Percentiles rank a stretch among this genome's conserved stretches.
These are phyloP conservation scores for Cnemophilus loriae DNA, from an alignment of 2,113 vertebrate genomes.

Conservation along the genomic window DNA sequence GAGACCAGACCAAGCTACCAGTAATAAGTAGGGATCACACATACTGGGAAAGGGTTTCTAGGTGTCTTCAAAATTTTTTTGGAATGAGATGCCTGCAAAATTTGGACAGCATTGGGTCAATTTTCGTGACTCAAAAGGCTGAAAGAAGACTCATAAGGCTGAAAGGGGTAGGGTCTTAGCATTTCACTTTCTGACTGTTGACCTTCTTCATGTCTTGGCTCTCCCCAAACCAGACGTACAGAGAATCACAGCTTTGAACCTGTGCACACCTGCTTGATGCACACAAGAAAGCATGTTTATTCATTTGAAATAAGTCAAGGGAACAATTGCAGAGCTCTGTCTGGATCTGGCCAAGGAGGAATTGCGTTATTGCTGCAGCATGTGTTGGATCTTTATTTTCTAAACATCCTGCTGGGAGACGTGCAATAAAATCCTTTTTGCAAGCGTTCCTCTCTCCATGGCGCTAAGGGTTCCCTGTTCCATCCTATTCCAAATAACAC, in stretches of 20 bases:
- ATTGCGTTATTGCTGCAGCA: conserved; percentile 46
- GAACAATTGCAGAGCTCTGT: conserved; percentile 1
- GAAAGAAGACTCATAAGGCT: no score
- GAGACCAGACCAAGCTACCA: neutral
- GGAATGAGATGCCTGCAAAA: neutral
- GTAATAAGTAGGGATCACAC: neutral
- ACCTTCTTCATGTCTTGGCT: neutral
- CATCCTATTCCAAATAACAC: conserved; percentile 30
- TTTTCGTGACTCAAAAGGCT: neutral
- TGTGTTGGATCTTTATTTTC: conserved; percentile 51
- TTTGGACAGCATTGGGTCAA: neutral
- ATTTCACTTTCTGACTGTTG: neutral
- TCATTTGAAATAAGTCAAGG: conserved; percentile 36
- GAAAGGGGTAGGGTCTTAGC: neutral
- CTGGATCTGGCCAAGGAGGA: conserved; percentile 41
- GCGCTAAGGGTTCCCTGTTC: neutral
- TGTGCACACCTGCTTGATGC: neutral
- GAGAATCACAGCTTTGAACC: neutral
- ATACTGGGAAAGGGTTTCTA: neutral
- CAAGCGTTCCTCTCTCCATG: conserved; percentile 18
- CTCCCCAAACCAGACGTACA: neutral
- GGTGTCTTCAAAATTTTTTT: neutral
- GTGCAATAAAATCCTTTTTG: conserved; percentile 43
- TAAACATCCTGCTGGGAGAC: conserved; percentile 35
- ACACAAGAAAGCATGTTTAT: neutral